Evolutionary conservation across 2,888 invertebrate genomes (phyloP), one percentile per base, ranked within the genome.

Genomic region (Thera britannica): DNA sequence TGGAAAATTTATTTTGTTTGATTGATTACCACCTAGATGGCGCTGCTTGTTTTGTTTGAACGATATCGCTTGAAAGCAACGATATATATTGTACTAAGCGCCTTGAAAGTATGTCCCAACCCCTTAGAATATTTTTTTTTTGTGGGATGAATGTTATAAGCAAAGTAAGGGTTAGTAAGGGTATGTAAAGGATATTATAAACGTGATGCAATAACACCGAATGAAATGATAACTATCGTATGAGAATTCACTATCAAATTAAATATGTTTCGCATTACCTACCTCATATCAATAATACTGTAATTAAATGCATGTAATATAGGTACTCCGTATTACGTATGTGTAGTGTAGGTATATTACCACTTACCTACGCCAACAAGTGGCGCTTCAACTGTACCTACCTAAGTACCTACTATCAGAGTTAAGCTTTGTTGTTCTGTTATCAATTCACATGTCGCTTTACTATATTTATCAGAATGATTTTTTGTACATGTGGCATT

Each of bases 311-410:
- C 55, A 36, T 49, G 5, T 55, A n/a, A n/a, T 55, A 23, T 23
- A 23, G 23, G 41, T 41, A 4, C 41, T 41, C 23, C 5, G 41
- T 41, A 9, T 46, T 46, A 46, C 44, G 44, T 7, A 46, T 2
- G 44, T 46, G 44, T 55, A 3, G 44, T 46, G 44, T 55, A 3
- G n/a, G 3, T 56, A 38, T 56, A 23, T 38, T 41, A 41, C 54
- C 65, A 70, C 72, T 74, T 74, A 74, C 72, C 71, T 74, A 70
- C 56, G 65, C 55, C 72, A 74, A 74, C 63, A 71, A 66, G 57
- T 38, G 54, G 56, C 68, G 56, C 58, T 48, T 35, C 41, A 60
- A 63, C 58, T 65, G 67, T 56, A 51, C 51, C 51, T 23, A 23
- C 23, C 23, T 23, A 23, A 23, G 23, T 12, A 12, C 49, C n/a